phyloP scores from a whole-genome alignment of 2,113 vertebrate genomes.

The Heterotis niloticus region DNA sequence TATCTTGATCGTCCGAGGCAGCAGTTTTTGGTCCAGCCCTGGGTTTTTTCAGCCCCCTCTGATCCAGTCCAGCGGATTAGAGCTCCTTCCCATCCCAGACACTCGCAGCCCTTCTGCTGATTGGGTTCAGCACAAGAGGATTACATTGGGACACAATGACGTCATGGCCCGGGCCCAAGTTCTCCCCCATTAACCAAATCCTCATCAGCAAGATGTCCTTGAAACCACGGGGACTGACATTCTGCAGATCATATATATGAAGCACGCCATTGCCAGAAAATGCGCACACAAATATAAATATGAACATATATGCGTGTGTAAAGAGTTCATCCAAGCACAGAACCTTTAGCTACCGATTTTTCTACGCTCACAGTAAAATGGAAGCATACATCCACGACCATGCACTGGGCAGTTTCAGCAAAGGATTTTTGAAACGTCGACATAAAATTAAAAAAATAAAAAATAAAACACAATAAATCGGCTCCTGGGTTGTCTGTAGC shows the following conservation, averaged over 20 bases:
- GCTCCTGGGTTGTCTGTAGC: too few relatives aligned
- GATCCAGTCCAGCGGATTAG: slow-evolving; percentile 87
- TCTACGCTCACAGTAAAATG: too few relatives aligned
- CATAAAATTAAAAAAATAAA: too few relatives aligned
- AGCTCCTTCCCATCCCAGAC: slow-evolving; percentile 80
- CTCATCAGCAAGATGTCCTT: slow-evolving; percentile 97
- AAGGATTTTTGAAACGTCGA: too few relatives aligned
- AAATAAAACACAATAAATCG: too few relatives aligned
- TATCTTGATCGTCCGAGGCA: slow-evolving; percentile 81
- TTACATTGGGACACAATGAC: slow-evolving; percentile 98
- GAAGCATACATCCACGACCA: neutral
- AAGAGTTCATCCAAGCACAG: too few relatives aligned
- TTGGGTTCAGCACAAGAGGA: slow-evolving; percentile 88
- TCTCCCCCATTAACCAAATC: slow-evolving; percentile 88
- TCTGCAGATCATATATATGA: slow-evolving; percentile 55
- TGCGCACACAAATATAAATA: neutral
- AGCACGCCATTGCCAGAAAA: neutral
- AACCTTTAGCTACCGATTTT: too few relatives aligned
- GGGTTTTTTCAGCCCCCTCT: slow-evolving; percentile 68
- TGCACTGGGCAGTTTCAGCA: neutral
- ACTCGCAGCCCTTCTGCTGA: slow-evolving; percentile 91
- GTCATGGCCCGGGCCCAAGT: slow-evolving; percentile 88
- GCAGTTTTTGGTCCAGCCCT: slow-evolving; percentile 71
- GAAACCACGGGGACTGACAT: slow-evolving; percentile 83
- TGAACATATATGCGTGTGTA: neutral